A percentile compares a stretch with the other conserved stretches of the same genome.
These are phyloP conservation scores for Argyrosomus regius DNA, from an alignment of 2,797 vertebrate species.

Conservation along the genomic window DNA sequence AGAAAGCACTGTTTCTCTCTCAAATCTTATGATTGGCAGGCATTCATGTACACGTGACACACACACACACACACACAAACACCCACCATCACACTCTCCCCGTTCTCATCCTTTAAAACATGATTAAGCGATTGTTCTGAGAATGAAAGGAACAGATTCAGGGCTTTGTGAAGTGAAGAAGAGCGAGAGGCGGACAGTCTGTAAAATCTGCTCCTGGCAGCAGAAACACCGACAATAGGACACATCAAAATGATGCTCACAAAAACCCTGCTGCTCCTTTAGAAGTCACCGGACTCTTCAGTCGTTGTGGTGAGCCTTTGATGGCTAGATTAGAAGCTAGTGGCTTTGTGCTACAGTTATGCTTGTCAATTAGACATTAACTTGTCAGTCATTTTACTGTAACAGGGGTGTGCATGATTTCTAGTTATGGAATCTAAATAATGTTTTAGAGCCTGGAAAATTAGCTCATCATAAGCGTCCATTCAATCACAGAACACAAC, in stretches of 20 bases:
- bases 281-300: constrained; percentile 46
- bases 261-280: constrained; percentile 46
- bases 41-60: constrained; percentile 28
- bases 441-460: neutral
- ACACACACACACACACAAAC: constrained; percentile 23
- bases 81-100: constrained; percentile 36
- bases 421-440: neutral
- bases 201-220: constrained; percentile 67
- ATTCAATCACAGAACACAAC: neutral
- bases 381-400: constrained; percentile 12
- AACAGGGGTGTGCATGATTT: neutral
- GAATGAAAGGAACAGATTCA: constrained; percentile 67
- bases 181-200: constrained; percentile 56
- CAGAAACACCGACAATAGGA: constrained; percentile 64
- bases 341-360: neutral
- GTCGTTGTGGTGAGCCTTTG: constrained; percentile 17
- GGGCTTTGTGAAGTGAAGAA: constrained; percentile 55
- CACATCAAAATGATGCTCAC: constrained; percentile 53
- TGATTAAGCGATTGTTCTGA: constrained; percentile 67
- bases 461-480: neutral
- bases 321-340: constrained; percentile 19
- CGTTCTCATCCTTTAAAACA: constrained; percentile 50
- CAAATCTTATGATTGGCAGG: constrained; percentile 54
- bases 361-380: constrained; percentile 17
- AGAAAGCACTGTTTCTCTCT: neutral